These are phyloP conservation scores for Xylophagus ater DNA, from an alignment of 2,888 invertebrate genomes.

Conservation along the genomic window DNA sequence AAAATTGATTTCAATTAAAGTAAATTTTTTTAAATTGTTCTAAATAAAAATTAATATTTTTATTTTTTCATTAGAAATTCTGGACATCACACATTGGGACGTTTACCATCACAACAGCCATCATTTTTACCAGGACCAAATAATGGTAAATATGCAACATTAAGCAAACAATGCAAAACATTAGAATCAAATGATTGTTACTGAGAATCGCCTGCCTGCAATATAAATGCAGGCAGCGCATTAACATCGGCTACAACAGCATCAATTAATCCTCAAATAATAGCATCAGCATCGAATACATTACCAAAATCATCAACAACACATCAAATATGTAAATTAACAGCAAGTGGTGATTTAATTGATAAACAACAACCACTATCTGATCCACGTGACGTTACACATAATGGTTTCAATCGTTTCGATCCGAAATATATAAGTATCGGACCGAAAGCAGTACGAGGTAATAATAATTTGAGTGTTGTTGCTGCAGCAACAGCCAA, in stretches of 20 bases:
- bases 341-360: conserved; percentile 22
- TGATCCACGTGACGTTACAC: conserved; percentile 39
- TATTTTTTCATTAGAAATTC: conserved; percentile 31
- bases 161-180: conserved; percentile 93
- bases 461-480: conserved; percentile 33
- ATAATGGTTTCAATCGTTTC: conserved; percentile 39
- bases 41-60: too few species aligned
- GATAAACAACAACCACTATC: too few species aligned
- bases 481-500: conserved; percentile 29
- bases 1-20: too few species aligned
- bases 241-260: conserved; percentile 22
- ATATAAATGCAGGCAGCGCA: conserved; percentile 40
- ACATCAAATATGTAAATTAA: conserved; percentile 32
- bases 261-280: conserved; percentile 14
- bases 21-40: too few species aligned
- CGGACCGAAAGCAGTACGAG: conserved; percentile 37
- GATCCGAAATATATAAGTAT: conserved; percentile 41
- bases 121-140: conserved; percentile 50
- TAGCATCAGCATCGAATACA: conserved; percentile 23
- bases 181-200: conserved; percentile 87
- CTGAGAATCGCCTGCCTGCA: conserved; percentile 65
- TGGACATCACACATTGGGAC: conserved; percentile 53
- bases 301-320: conserved; percentile 35
- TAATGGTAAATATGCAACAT: conserved; percentile 83
- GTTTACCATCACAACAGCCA: conserved; percentile 46